A percentile compares a stretch with the other conserved stretches of the same genome.
Conservation (phyloP, 2,888 invertebrate genomes). For the Anarsia innoxiella region DNA sequence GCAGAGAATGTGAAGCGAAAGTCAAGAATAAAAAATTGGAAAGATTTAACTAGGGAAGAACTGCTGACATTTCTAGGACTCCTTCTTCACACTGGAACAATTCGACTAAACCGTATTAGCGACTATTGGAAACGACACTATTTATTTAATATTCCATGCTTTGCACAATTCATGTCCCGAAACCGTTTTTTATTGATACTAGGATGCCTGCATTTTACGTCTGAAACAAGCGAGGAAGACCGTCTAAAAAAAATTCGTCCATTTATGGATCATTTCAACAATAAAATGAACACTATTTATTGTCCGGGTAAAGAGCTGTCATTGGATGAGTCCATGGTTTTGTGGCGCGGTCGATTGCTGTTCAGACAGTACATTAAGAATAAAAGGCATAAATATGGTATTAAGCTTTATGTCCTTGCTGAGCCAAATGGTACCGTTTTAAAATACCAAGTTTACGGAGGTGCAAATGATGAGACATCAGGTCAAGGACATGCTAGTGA, state of each 20-base stretch:
- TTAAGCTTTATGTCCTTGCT: constrained; percentile 30
- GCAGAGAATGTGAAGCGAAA: constrained; percentile 15
- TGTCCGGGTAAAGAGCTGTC: constrained; percentile 23
- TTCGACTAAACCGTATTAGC: constrained; percentile 27
- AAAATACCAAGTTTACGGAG: constrained; percentile 21
- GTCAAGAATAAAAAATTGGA: constrained; percentile 26
- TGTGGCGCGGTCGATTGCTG: constrained; percentile 27
- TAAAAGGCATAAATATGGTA: constrained; percentile 31
- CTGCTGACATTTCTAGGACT: constrained; percentile 36
- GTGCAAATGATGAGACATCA: constrained; percentile 16
- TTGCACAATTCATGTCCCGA: constrained; percentile 32
- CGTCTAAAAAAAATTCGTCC: constrained; percentile 27
- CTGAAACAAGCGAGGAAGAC: constrained; percentile 20
- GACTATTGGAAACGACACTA: constrained; percentile 40
- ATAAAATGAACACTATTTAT: constrained; percentile 21
- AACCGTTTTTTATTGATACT: constrained; percentile 35
- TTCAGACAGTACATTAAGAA: constrained; percentile 27
- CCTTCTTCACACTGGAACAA: constrained; percentile 39
- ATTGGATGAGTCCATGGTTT: constrained; percentile 26
- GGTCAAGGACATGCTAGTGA: constrained; percentile 22
- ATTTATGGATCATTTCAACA: constrained; percentile 37
- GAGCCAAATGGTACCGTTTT: constrained; percentile 30
- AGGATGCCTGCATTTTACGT: constrained; percentile 31
- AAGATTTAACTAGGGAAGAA: constrained; percentile 25
- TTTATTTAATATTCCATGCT: constrained; percentile 31